These are phyloP conservation scores for Pluvialis apricaria DNA, from an alignment of 2,113 vertebrate genomes.

Conservation along the genomic window DNA sequence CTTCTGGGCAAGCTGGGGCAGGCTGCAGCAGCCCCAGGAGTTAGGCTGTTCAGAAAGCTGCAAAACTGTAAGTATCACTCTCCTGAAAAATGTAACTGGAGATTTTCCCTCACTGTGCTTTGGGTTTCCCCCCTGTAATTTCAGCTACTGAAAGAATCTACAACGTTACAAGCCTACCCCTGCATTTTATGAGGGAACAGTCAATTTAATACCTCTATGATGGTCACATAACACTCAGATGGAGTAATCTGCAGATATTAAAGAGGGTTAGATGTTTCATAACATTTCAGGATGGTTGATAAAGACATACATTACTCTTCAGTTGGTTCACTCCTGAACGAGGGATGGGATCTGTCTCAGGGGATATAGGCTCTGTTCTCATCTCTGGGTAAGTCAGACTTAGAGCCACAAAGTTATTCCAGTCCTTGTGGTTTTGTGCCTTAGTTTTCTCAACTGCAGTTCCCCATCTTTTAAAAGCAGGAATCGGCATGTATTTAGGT, in stretches of 20 bases:
- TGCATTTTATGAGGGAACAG: not conserved
- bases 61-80: not conserved
- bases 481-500: not conserved
- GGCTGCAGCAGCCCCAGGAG: not conserved
- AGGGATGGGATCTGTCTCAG: not conserved
- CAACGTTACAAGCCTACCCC: not conserved
- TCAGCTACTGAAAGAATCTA: not conserved
- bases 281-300: not conserved
- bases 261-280: not conserved
- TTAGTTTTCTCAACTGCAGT: not conserved
- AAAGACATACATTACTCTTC: not conserved
- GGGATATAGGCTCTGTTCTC: not conserved
- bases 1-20: not conserved
- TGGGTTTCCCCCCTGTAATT: not conserved
- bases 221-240: not conserved
- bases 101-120: not conserved
- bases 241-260: not conserved
- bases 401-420: not conserved
- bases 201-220: not conserved
- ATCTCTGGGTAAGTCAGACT: not conserved
- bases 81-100: not conserved
- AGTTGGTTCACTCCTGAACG: accelerated
- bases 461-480: not conserved
- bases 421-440: not conserved
- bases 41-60: not conserved